A percentile compares a stretch with the other conserved stretches of the same genome.
phyloP scores from a whole-genome alignment of 1,140 invertebrate genomes.

The Euura saliciscinereae region DNA sequence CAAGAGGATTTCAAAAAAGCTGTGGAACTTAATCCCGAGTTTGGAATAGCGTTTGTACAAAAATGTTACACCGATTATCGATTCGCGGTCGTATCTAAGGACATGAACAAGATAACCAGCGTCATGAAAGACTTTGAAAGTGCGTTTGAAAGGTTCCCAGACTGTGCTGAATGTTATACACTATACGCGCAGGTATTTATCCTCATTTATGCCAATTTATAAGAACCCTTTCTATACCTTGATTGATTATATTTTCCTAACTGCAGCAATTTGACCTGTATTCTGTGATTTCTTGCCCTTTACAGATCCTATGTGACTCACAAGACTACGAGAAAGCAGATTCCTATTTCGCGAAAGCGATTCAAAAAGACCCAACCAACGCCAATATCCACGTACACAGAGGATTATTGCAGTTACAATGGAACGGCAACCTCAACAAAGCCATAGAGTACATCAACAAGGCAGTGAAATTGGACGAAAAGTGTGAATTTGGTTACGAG shows the following conservation, averaged over 20 bases:
- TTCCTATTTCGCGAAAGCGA: constrained; percentile 78
- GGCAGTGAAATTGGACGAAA: constrained; percentile 86
- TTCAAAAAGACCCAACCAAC: constrained; percentile 84
- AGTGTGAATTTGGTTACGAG: constrained; percentile 94
- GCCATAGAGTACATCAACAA: constrained; percentile 79
- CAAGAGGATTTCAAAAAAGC: constrained; percentile 84
- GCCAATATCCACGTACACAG: constrained; percentile 86
- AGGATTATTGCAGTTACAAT: constrained; percentile 83
- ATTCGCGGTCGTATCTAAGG: constrained; percentile 63
- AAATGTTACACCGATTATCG: constrained; percentile 87
- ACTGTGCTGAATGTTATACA: constrained; percentile 83
- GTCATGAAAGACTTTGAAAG: constrained; percentile 76
- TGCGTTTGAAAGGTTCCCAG: constrained; percentile 79
- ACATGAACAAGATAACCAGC: constrained; percentile 63
- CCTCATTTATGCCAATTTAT: too few species aligned
- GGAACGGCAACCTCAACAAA: constrained; percentile 80
- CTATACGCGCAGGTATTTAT: constrained; percentile 77
- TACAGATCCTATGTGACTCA: constrained; percentile 76
- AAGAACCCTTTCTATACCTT: too few species aligned
- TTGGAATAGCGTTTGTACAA: constrained; percentile 84
- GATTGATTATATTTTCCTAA: background rate
- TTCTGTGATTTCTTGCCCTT: background rate
- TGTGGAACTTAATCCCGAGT: constrained; percentile 79
- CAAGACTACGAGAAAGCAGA: constrained; percentile 84
- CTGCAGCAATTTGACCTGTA: background rate